Base-by-base conservation (phyloP, 2,113 vertebrate genomes). In the Dasyornis broadbenti region DNA sequence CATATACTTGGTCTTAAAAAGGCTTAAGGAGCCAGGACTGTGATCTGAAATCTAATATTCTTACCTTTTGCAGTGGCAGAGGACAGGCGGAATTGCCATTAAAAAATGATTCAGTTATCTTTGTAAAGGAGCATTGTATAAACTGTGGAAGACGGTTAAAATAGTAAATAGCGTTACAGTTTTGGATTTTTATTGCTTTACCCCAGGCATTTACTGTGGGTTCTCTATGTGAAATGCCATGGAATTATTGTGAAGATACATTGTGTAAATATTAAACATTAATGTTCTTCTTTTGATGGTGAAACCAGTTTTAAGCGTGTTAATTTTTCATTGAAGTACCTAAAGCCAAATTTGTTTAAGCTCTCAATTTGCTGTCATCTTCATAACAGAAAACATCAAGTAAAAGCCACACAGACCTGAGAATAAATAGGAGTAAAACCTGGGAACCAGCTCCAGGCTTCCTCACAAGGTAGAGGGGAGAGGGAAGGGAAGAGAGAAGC, bases 221-320 rank as follows among this genome's bases (percentile, higher is more conserved):
- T 80, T 93, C 49, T 82, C 59, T 60, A 7, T 40, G 45, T 87
- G 57, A 92, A 91, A 73, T 86, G 89, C 69, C 86, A 70, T 94
- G 92, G 92, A 95, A 95, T 96, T 90, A 94, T 84, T 89, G 77
- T 86, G 90, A 91, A 87, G 80, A 87, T 7, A 8, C 63, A 52
- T 90, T 96, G 87, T 92, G 94, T 92, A 96, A 92, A 93, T 92
- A 92, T 95, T 92, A 92, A 96, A 95, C 39, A 94, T 87, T 92
- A 91, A 94, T 92, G 70, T 64, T 87, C 30, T 90, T 83, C 87
- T 95, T 96, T 95, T 96, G 92, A 94, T 89, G 53, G 78, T 73
- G 88, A 95, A 96, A 63, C 86, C 81, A 77, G 86, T 96, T 92
- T 94, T 92, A 94, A 91, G 92, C n/a, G 49, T 1, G 9, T 94